These are phyloP conservation scores for Papilio glaucus DNA, from an alignment of 1,140 invertebrate genomes.

Conservation along the genomic window DNA sequence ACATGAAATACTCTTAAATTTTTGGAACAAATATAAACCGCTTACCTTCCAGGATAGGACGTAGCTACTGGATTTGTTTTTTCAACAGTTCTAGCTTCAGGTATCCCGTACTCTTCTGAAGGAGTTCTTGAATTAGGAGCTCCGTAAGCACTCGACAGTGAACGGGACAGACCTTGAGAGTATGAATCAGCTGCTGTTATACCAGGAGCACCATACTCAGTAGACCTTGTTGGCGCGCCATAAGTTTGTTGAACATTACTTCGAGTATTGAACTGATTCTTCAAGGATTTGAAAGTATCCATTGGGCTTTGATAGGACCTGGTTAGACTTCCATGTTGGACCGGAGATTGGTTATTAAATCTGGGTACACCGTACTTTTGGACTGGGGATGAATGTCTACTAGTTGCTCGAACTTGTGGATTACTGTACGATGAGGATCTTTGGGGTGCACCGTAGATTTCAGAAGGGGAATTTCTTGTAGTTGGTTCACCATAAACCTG, in stretches of 20 bases:
- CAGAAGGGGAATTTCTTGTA: not conserved
- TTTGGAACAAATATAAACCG: not conserved
- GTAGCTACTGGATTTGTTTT: constrained; percentile 61
- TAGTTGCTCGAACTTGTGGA: constrained; percentile 48
- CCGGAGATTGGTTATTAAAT: constrained; percentile 36
- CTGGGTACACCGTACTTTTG: constrained; percentile 53
- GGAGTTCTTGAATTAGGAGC: constrained; percentile 50
- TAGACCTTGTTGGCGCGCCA: constrained; percentile 48
- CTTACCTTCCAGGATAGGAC: constrained; percentile 60
- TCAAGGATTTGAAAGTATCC: constrained; percentile 21
- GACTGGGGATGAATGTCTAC: constrained; percentile 25
- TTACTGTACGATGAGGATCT: not conserved
- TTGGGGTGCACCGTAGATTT: not conserved
- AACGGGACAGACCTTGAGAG: constrained; percentile 46
- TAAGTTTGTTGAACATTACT: constrained; percentile 46
- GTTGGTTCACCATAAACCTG: not conserved
- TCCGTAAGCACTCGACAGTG: constrained; percentile 62
- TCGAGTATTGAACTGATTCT: not conserved
- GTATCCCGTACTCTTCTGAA: constrained; percentile 52
- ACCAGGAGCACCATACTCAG: constrained; percentile 56
- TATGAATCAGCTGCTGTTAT: constrained; percentile 50
- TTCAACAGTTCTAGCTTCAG: constrained; percentile 38
- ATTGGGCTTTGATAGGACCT: constrained; percentile 1
- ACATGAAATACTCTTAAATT: not conserved
- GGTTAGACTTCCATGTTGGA: constrained; percentile 33